Conservation (phyloP, 64 coral and sea anemone genomes). For the Dendrophyllia cribrosa region DNA sequence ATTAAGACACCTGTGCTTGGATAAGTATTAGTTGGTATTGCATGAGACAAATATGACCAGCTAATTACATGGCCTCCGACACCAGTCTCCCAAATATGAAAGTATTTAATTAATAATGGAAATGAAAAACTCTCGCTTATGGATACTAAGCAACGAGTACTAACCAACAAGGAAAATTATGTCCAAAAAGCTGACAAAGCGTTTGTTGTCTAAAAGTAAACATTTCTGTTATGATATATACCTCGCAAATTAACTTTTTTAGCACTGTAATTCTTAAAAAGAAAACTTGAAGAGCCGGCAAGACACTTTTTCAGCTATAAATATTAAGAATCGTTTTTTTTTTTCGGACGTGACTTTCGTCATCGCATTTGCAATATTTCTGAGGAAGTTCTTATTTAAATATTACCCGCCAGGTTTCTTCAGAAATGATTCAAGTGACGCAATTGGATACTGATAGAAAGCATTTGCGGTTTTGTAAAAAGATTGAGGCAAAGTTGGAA, state of each 20-base stretch:
- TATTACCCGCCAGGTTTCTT: neutral
- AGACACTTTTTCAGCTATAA: no score
- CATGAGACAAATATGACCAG: neutral
- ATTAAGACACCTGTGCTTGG: neutral
- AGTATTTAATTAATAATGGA: no score
- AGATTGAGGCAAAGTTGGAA: neutral
- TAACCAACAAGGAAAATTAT: no score
- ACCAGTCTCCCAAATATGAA: no score
- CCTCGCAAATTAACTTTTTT: neutral
- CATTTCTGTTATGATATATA: neutral
- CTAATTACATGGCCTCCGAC: neutral
- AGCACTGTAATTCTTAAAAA: neutral
- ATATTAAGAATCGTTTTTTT: no score
- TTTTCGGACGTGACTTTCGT: no score
- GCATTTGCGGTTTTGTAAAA: neutral
- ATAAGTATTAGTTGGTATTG: neutral
- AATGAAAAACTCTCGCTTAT: no score
- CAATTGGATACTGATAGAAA: neutral
- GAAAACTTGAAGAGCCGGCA: no score
- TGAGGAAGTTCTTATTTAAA: neutral
- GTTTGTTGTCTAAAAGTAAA: no score
- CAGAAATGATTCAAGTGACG: neutral
- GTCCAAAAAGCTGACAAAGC: no score
- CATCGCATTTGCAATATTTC: no score
- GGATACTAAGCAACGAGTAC: no score